Conservation (phyloP, 2,888 invertebrate species). For the Amphipoea lucens region DNA sequence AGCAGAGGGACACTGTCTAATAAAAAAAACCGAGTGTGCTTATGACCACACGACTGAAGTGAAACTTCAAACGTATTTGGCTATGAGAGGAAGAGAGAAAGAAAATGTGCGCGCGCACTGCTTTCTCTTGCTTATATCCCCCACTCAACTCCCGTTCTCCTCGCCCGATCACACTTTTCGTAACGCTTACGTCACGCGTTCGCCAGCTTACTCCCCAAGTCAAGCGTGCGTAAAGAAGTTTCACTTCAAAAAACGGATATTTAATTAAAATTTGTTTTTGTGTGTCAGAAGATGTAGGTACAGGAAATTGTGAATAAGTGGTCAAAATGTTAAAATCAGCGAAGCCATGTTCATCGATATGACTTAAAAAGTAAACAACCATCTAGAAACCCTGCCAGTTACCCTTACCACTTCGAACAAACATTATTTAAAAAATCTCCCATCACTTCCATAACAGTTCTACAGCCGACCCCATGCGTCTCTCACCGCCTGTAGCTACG, state of each 20-base stretch:
- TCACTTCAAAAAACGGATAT: not conserved
- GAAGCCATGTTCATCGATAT: not conserved
- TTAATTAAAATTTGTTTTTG: not conserved
- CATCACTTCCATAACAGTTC: conserved; percentile 8
- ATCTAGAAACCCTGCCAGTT: not conserved
- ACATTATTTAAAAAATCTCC: not conserved
- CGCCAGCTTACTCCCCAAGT: too few species aligned
- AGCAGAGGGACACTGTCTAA: not conserved
- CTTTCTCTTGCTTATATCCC: too few species aligned
- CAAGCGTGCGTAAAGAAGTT: too few species aligned
- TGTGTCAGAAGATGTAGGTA: not conserved
- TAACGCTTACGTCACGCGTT: too few species aligned
- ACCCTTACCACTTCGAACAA: not conserved
- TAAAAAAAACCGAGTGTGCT: too few species aligned
- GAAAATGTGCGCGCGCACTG: too few species aligned
- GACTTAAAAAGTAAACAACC: not conserved
- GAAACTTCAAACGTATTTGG: too few species aligned
- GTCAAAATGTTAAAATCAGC: not conserved
- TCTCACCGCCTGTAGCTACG: conserved; percentile 3
- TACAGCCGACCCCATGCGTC: conserved; percentile 29
- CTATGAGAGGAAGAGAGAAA: too few species aligned
- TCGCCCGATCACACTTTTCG: too few species aligned
- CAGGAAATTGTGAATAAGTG: not conserved
- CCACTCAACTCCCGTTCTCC: too few species aligned
- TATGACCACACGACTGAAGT: too few species aligned